Conservation (phyloP, 2,797 vertebrate species). For the Catostomus latipinnis region DNA sequence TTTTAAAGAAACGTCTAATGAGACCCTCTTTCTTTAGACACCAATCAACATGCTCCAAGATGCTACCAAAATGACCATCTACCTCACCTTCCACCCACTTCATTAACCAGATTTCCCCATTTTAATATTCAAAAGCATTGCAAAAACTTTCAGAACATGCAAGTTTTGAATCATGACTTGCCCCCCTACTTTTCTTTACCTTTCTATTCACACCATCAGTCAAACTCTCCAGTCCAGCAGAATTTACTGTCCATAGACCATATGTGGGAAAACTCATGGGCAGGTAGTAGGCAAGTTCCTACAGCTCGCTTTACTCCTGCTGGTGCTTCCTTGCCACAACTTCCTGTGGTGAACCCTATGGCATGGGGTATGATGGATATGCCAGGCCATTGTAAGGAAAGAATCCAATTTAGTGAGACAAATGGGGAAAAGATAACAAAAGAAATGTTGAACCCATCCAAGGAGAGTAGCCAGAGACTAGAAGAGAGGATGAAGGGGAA, state of each 20-base stretch:
- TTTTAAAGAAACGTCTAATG: background rate
- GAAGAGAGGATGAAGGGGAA: constrained; percentile 16
- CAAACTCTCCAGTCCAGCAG: constrained; percentile 44
- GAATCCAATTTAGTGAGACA: background rate
- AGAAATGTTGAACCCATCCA: constrained; percentile 21
- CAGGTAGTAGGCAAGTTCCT: constrained; percentile 42
- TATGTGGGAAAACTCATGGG: constrained; percentile 31
- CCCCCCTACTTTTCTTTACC: constrained; percentile 21
- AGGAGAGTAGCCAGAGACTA: background rate
- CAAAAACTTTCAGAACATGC: constrained; percentile 47
- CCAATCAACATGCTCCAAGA: constrained; percentile 33
- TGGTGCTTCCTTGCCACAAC: constrained; percentile 47
- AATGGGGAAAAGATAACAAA: background rate
- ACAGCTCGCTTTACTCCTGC: constrained; percentile 15
- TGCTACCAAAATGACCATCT: constrained; percentile 43
- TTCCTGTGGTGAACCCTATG: constrained; percentile 48
- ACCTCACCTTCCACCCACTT: constrained; percentile 47
- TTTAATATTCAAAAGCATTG: constrained; percentile 38
- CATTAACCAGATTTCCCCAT: constrained; percentile 56
- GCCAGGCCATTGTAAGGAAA: background rate
- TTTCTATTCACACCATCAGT: constrained; percentile 45
- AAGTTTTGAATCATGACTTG: constrained; percentile 31
- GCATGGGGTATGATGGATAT: constrained; percentile 19
- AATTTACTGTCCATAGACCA: constrained; percentile 30
- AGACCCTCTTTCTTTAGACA: background rate